Conservation (phyloP, 2,797 vertebrate species). For the Chlorospingus semifuscus region DNA sequence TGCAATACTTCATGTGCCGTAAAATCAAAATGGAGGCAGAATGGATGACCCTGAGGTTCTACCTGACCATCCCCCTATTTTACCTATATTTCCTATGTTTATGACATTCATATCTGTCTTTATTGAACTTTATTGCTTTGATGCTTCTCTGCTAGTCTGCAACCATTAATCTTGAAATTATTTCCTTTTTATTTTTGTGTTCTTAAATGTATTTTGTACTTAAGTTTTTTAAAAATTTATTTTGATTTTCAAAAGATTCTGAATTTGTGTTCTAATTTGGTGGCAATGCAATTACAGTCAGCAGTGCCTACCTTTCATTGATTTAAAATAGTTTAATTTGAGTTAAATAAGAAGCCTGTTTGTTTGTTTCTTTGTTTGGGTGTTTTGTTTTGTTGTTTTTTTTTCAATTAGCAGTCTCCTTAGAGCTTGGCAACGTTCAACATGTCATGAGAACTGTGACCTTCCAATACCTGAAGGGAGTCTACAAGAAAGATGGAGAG, state of each 20-base stretch:
- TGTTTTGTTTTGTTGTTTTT: background rate
- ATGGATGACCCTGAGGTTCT: background rate
- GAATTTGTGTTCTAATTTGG: background rate
- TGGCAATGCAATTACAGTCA: accelerated
- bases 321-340: background rate
- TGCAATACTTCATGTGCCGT: background rate
- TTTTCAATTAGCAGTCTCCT: background rate
- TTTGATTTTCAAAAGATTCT: background rate
- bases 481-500: background rate
- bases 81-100: background rate
- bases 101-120: background rate
- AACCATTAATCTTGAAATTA: background rate
- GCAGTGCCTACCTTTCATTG: background rate
- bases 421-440: background rate
- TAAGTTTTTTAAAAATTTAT: background rate
- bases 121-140: background rate
- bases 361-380: background rate
- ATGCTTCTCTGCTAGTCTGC: background rate
- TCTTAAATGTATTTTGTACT: background rate
- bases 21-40: background rate
- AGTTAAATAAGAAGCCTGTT: background rate
- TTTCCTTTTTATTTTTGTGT: background rate
- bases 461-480: accelerated
- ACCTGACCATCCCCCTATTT: background rate
- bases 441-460: background rate